A percentile compares a stretch with the other conserved stretches of the same genome.
Conservation (phyloP, 1,140 invertebrate species). For the Neodiprion virginianus region DNA sequence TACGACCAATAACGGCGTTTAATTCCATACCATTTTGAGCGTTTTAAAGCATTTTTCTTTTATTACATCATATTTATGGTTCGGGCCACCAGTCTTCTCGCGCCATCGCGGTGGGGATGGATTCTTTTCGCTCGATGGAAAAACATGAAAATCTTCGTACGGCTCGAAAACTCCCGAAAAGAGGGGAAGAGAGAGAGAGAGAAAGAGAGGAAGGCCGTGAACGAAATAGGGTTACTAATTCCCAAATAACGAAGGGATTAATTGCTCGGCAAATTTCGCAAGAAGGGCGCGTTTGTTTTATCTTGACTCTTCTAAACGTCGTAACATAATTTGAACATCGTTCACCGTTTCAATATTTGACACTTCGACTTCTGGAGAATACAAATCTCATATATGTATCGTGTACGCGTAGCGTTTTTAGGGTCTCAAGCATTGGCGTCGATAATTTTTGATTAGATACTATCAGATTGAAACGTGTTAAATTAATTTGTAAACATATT, state of each 20-base stretch:
- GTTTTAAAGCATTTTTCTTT: conserved; percentile 6
- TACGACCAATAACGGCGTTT: conserved; percentile 1
- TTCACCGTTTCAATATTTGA: not conserved
- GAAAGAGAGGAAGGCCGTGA: conserved; percentile 4
- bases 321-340: not conserved
- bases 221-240: conserved; percentile 60
- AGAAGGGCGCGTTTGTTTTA: conserved; percentile 33
- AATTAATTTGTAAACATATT: too few species aligned
- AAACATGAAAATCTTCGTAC: not conserved
- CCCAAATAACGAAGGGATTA: conserved; percentile 60
- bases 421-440: too few species aligned
- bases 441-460: too few species aligned
- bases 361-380: not conserved
- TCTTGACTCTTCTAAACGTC: conserved; percentile 27
- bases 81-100: not conserved
- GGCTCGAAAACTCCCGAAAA: too few species aligned
- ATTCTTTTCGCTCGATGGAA: not conserved
- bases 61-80: not conserved
- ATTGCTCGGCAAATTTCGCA: conserved; percentile 39
- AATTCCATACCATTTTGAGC: conserved; percentile 5
- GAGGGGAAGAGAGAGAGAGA: conserved; percentile 26
- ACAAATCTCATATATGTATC: not conserved
- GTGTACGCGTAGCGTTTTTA: too few species aligned
- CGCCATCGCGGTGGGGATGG: not conserved
- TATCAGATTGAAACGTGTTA: too few species aligned